Base-by-base conservation (phyloP, 1,140 invertebrate genomes). In the Mercenaria mercenaria region DNA sequence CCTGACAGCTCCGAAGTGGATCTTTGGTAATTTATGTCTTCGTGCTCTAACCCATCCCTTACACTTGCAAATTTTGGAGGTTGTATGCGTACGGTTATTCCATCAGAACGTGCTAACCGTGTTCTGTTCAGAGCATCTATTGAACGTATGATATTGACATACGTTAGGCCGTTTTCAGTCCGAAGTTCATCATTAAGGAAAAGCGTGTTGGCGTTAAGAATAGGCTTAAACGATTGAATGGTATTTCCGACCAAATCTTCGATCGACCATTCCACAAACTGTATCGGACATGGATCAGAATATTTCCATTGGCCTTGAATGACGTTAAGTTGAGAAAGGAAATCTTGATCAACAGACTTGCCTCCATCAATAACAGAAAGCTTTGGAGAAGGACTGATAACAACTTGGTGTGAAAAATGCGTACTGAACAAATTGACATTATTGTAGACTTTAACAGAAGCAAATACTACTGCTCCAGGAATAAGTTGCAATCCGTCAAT, bases 231-330 rank as follows among this genome's bases (percentile, higher is more conserved):
- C 11, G 61, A 39, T 8, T 26, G 32, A 20, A 84, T 0, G 20
- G 26, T n/a, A 20, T 69, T 84, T 20, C 81, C 81, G n/a, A 37
- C 29, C 10, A 69, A 37, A 47, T 67, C 59, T 18, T n/a, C 39
- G 23, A 69, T 32, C 13, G 59, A 67, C 81, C 81, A 84, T 29
- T 43, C n/a, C 6, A 37, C 81, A 47, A 18, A 18, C 18, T 8
- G 10, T 26, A 84, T 41, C 1, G 81, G 81, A 84, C 81, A 84
- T 15, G 61, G 32, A 61, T 84, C 81, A 15, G 81, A 67, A 69
- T 84, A 84, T 67, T 67, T 64, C 81, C 81, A 84, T 11, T 29
- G 1, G 13, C 81, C 81, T 84, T 84, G 59, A 0, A 84, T 67
- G 15, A 84, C 4, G 29, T 41, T 67, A 11, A 41, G 23, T 6